Evolutionary conservation across 2,888 invertebrate species (phyloP).

Genomic region (Teinopalpus imperialis): DNA sequence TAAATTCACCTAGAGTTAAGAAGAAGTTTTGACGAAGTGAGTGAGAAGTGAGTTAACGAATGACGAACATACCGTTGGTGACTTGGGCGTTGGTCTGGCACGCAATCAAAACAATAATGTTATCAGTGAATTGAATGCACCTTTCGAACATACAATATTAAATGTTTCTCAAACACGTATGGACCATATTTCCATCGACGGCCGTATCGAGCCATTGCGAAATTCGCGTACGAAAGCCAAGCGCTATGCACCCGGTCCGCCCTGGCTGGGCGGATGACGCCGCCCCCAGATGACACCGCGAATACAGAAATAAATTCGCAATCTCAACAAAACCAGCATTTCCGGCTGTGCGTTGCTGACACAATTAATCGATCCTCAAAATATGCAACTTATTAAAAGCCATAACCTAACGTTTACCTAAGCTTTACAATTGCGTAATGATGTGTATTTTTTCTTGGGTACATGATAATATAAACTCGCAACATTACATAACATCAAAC

Average conservation of each 20-base stretch:
- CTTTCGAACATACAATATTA: constrained; percentile 32
- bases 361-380: constrained; percentile 57
- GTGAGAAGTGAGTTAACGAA: no score
- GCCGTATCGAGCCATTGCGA: constrained; percentile 55
- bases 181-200: constrained; percentile 53
- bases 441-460: no score
- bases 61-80: constrained; percentile 7
- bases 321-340: constrained; percentile 74
- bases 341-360: constrained; percentile 69
- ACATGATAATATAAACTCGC: no score
- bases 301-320: constrained; percentile 76
- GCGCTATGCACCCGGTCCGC: constrained; percentile 36
- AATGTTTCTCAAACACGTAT: constrained; percentile 46
- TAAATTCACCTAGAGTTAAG: constrained; percentile 2
- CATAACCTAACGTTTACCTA: constrained; percentile 17
- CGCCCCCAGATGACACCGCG: constrained; percentile 71
- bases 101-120: constrained; percentile 30
- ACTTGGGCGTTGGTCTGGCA: constrained; percentile 27
- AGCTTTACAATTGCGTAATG: constrained; percentile 1
- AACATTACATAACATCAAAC: no score
- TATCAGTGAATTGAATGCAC: constrained; percentile 26
- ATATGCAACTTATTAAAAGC: constrained; percentile 35
- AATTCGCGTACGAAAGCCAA: constrained; percentile 62
- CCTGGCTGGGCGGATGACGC: constrained; percentile 52
- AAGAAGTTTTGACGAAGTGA: no score